Evolutionary conservation across 2,797 vertebrate species (phyloP), one percentile per base, ranked within the genome.

Genomic region (Morelia viridis): DNA sequence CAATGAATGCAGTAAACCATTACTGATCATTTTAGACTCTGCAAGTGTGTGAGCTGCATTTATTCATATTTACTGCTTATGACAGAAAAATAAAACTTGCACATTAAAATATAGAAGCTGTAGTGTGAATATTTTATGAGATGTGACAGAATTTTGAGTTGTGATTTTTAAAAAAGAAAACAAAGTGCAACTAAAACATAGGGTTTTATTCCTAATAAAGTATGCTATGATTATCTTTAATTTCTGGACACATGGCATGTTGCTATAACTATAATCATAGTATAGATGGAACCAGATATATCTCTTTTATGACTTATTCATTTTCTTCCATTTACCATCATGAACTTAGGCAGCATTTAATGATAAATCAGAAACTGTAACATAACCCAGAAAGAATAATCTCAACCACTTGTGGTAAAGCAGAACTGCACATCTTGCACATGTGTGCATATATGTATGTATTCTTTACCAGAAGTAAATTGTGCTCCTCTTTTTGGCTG

Each of bases 151-250:
- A 64, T 61, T 94, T 53, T 57, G 56, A 93, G 89, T 53, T 91
- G n/a, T 85, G 35, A 24, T 92, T 94, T 95, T 93, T 93, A 24
- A 93, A 17, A 92, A 65, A 89, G 92, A 65, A 26, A 15, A 92
- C 58, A 58, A 89, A 88, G 61, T 85, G 56, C 31, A 53, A 88
- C 92, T 76, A 94, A 93, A 93, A 84, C 1, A 56, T 10, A 68
- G 57, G 2, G 88, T 84, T 91, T 95, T 91, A 89, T 53, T 61
- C 10, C 50, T 83, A 90, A 94, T 94, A 92, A 95, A 90, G 60
- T 85, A 58, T 88, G 31, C 58, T 53, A 87, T 56, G 88, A 89
- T 85, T 93, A 65, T 94, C 91, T 93, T 94, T 94, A 89, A 93
- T 5, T 2, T 94, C 60, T 62, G 50, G 62, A 93, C 94, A 94